These are phyloP conservation scores for Alectura lathami DNA, from an alignment of 2,113 vertebrate species.

Conservation along the genomic window DNA sequence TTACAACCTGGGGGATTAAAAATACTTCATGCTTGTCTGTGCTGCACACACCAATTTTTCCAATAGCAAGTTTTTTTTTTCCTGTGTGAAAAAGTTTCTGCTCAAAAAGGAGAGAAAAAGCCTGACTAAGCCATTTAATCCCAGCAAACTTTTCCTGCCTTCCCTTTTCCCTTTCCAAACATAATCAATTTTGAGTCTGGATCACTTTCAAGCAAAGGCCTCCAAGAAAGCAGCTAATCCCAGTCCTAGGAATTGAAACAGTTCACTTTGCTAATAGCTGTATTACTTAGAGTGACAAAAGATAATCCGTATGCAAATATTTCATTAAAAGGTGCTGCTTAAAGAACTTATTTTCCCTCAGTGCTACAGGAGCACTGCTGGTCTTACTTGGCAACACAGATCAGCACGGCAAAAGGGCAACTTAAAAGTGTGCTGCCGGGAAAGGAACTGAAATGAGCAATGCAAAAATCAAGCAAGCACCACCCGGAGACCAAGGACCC, in stretches of 20 bases:
- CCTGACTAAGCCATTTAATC: background rate
- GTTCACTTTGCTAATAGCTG: background rate
- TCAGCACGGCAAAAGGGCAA: background rate
- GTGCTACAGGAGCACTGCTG: background rate
- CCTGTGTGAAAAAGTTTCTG: background rate
- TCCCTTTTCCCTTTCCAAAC: background rate
- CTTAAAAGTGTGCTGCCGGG: background rate
- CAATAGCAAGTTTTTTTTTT: background rate
- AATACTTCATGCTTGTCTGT: background rate
- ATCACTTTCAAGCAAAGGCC: background rate
- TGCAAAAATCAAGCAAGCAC: background rate
- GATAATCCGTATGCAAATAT: background rate
- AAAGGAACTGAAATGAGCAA: background rate
- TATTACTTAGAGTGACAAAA: slow-evolving; percentile 8
- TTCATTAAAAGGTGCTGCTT: slow-evolving; percentile 9
- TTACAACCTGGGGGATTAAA: background rate
- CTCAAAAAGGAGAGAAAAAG: background rate
- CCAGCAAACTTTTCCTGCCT: background rate
- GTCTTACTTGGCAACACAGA: background rate
- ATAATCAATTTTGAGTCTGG: background rate
- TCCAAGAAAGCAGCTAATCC: slow-evolving; percentile 17
- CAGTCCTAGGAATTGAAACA: background rate
- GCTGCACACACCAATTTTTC: background rate
- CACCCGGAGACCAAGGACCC: background rate
- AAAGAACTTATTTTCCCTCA: slow-evolving; percentile 12